Conservation (phyloP, 2,888 invertebrate genomes). For the Dysmachus trigonus region DNA sequence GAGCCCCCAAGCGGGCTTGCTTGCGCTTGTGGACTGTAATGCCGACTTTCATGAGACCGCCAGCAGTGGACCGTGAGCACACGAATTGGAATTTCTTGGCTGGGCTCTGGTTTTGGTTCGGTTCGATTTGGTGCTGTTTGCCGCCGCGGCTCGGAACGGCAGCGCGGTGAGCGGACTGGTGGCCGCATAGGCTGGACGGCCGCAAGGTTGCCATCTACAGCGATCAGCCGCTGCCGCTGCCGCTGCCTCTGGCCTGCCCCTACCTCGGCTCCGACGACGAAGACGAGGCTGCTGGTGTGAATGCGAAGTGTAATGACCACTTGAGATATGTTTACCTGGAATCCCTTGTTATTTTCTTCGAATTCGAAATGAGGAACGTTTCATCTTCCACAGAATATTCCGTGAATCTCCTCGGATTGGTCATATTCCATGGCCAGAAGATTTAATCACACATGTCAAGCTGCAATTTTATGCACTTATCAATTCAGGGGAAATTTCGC, state of each 20-base stretch:
- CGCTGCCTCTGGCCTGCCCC: neutral
- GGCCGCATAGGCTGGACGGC: neutral
- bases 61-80: conserved; percentile 22
- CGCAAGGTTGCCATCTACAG: conserved; percentile 1
- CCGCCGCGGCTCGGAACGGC: neutral
- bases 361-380: conserved; percentile 29
- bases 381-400: conserved; percentile 17
- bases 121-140: neutral
- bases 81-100: neutral
- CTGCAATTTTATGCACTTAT: neutral
- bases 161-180: neutral
- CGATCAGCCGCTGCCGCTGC: neutral
- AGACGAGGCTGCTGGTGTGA: neutral
- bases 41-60: conserved; percentile 33
- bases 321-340: conserved; percentile 29
- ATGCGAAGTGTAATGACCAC: conserved; percentile 38
- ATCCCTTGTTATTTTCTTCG: conserved; percentile 38
- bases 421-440: neutral
- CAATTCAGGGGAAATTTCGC: neutral
- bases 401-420: neutral
- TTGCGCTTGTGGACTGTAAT: neutral
- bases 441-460: neutral
- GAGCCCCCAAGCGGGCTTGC: neutral
- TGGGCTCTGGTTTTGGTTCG: neutral
- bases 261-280: neutral